Evolutionary conservation across 1,140 invertebrate species (phyloP).

Genomic region (Brachionus asplanchnoidis): DNA sequence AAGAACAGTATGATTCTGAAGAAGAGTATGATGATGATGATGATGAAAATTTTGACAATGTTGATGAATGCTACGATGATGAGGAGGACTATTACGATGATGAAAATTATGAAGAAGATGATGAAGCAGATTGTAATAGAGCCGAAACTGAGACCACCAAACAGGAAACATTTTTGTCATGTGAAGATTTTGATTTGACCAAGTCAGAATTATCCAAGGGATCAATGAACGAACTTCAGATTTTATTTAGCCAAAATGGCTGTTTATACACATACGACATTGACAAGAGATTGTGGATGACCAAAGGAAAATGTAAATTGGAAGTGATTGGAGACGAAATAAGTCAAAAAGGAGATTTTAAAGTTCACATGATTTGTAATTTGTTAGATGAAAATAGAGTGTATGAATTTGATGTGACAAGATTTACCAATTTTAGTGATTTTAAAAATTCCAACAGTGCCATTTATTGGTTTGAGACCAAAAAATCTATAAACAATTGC

Average conservation of each 20-base stretch:
- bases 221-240: conserved; percentile 9
- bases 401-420: not conserved
- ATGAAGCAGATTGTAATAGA: not conserved
- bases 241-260: not conserved
- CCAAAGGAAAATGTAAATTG: not conserved
- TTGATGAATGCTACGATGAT: not conserved
- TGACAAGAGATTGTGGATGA: not conserved
- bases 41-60: not conserved
- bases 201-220: not conserved
- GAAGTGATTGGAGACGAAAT: conserved; percentile 21
- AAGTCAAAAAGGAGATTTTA: conserved; percentile 21
- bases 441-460: not conserved
- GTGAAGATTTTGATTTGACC: not conserved
- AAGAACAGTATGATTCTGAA: not conserved
- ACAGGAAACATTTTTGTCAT: conserved; percentile 21
- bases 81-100: not conserved
- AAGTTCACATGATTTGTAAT: not conserved
- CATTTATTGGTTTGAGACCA: not conserved
- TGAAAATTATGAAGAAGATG: not conserved
- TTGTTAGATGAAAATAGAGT: not conserved
- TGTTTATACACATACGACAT: not conserved
- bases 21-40: not conserved
- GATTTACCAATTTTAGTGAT: not conserved
- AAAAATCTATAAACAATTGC: not conserved
- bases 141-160: not conserved